Evolutionary conservation across 2,113 vertebrate species (phyloP).

Genomic region (Solenodon paradoxus): DNA sequence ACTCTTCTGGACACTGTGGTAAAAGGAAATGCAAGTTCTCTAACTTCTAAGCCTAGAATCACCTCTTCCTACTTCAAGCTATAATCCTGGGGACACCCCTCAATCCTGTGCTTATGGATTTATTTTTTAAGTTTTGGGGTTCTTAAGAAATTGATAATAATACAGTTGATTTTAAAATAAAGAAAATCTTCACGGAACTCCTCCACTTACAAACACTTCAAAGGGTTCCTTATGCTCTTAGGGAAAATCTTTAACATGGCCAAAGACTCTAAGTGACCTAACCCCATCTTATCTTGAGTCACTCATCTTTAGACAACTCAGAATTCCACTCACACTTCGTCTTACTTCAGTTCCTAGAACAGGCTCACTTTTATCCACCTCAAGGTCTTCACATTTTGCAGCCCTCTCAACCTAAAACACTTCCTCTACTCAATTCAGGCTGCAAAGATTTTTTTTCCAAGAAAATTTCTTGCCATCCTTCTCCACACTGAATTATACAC

Average conservation of each 20-base stretch:
- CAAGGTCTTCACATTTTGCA: background rate
- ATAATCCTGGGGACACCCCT: background rate
- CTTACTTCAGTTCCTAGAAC: background rate
- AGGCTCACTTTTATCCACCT: background rate
- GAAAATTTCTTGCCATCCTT: background rate
- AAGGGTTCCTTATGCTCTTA: background rate
- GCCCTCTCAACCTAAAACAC: background rate
- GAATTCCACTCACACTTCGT: background rate
- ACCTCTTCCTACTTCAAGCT: background rate
- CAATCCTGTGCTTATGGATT: background rate
- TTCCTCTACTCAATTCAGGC: background rate
- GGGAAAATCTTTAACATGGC: background rate
- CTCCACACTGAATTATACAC: background rate
- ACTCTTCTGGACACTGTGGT: background rate
- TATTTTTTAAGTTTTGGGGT: background rate
- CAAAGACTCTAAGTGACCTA: background rate
- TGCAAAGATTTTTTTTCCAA: background rate
- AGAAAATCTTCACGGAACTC: background rate
- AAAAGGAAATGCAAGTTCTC: background rate
- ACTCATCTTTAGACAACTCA: background rate
- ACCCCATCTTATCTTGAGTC: background rate
- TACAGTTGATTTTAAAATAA: too few relatives aligned
- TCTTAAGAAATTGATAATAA: background rate
- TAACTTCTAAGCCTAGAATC: background rate
- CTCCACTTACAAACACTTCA: background rate